Evolutionary conservation across 2,797 vertebrate genomes (phyloP).

Genomic region (Phoeniculus purpureus): DNA sequence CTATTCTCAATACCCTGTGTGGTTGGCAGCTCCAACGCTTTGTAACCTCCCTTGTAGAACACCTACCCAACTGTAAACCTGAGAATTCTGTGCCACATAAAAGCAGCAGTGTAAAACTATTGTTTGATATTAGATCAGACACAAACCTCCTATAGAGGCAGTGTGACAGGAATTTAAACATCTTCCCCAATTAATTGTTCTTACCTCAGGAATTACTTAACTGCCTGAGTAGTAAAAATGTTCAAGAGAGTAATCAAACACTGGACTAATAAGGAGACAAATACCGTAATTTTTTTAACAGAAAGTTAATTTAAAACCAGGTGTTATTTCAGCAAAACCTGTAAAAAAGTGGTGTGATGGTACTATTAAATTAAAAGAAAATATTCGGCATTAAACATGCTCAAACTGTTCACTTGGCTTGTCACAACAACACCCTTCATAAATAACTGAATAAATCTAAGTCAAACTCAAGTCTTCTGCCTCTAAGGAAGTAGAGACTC

Average conservation of each 20-base stretch:
- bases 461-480: conserved; percentile 10
- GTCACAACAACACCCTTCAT: conserved; percentile 27
- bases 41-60: not conserved
- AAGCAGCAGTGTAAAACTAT: not conserved
- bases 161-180: not conserved
- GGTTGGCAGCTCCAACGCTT: not conserved
- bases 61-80: not conserved
- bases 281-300: not conserved
- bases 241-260: conserved; percentile 7
- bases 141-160: not conserved
- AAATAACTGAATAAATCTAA: conserved; percentile 37
- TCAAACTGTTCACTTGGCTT: not conserved
- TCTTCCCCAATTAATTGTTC: not conserved
- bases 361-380: conserved; percentile 1
- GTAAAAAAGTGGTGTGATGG: not conserved
- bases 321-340: not conserved
- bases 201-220: not conserved
- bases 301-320: conserved; percentile 21
- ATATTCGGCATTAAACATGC: conserved; percentile 17
- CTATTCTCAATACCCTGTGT: not conserved
- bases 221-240: not conserved
- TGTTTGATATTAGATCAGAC: not conserved
- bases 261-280: not conserved
- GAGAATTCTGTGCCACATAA: not conserved
- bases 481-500: conserved; percentile 25